These are phyloP conservation scores for Stichopus horrens DNA, from an alignment of 53 echinoderm and acorn worm genomes.

Conservation along the genomic window DNA sequence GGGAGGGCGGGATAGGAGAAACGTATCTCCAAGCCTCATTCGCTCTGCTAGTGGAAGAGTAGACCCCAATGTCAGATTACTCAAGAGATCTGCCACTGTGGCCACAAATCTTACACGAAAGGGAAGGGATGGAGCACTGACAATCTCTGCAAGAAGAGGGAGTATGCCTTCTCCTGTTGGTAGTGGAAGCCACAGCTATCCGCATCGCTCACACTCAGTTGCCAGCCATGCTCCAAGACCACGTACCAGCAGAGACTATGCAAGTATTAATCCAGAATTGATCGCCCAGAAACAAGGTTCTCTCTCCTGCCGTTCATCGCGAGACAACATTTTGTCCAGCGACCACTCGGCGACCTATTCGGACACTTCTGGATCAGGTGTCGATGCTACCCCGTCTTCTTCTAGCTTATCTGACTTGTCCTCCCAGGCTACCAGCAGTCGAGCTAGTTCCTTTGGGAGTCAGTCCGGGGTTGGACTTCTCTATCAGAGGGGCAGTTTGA, in stretches of 20 bases:
- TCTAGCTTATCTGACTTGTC: constrained; percentile 31
- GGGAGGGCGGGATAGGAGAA: constrained; percentile 1
- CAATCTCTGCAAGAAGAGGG: neutral
- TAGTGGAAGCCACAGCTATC: no score
- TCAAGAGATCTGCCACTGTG: constrained; percentile 72
- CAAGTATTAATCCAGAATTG: constrained; percentile 52
- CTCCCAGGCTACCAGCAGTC: constrained; percentile 30
- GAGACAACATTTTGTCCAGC: constrained; percentile 4
- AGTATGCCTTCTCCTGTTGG: constrained; percentile 16
- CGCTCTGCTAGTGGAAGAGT: constrained; percentile 43
- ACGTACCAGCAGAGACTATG: constrained; percentile 62
- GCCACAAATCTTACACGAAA: constrained; percentile 27
- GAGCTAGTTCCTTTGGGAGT: constrained; percentile 30
- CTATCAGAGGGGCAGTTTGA: neutral
- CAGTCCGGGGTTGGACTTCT: constrained; percentile 36
- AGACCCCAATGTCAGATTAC: constrained; percentile 16
- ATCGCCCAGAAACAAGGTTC: constrained; percentile 9
- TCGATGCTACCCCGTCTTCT: neutral
- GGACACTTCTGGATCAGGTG: constrained; percentile 39
- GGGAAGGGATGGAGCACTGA: neutral
- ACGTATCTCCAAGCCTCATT: constrained; percentile 54
- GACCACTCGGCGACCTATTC: neutral
- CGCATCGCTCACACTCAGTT: neutral
- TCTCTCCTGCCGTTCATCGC: neutral
- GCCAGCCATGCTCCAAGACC: constrained; percentile 51